Evolutionary conservation across 2,888 invertebrate genomes (phyloP).

Genomic region (Gnatocerus cornutus): DNA sequence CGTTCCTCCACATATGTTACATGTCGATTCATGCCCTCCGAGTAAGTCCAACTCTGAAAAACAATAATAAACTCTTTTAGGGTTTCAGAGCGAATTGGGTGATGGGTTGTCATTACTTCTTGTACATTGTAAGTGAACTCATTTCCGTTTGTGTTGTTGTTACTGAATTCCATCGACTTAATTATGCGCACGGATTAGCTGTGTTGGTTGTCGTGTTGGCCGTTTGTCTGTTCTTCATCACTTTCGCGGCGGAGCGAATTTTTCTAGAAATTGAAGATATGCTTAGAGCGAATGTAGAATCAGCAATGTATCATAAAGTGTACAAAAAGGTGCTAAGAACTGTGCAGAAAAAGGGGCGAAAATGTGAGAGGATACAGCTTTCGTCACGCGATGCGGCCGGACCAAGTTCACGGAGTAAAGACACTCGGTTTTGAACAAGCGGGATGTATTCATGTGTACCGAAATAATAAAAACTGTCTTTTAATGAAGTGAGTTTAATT

Average conservation of each 20-base stretch:
- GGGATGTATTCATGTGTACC: too few species aligned
- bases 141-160: neutral
- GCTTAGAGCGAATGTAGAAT: neutral
- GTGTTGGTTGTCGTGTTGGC: neutral
- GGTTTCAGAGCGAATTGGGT: neutral
- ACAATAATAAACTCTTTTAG: conserved; percentile 1
- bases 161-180: neutral
- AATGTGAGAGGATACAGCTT: too few species aligned
- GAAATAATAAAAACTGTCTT: too few species aligned
- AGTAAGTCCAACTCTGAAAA: conserved; percentile 5
- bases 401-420: too few species aligned
- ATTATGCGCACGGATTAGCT: neutral
- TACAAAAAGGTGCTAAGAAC: too few species aligned
- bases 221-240: conserved; percentile 10
- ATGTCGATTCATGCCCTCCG: neutral
- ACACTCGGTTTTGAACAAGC: too few species aligned
- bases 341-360: too few species aligned
- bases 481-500: too few species aligned
- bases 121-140: conserved; percentile 8
- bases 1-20: neutral
- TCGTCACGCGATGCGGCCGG: too few species aligned
- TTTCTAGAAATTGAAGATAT: neutral
- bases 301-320: neutral
- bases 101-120: conserved; percentile 7
- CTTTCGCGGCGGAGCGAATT: neutral